These are phyloP conservation scores for Athetis lepigone DNA, from an alignment of 2,888 invertebrate genomes.

Conservation along the genomic window DNA sequence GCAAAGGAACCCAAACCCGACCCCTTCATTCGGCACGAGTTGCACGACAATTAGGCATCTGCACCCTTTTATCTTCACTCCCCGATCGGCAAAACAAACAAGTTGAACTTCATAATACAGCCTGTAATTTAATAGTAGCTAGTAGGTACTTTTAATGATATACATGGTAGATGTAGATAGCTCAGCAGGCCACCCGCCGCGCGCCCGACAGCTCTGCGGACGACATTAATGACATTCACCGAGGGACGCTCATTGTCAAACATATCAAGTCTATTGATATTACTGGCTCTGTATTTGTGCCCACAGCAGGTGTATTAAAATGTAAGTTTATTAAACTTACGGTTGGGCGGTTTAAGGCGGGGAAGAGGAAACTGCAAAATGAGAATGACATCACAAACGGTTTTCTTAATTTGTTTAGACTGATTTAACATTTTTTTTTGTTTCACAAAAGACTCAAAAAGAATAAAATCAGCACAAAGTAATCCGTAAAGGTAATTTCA, in stretches of 20 bases:
- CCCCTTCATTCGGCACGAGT: slow-evolving; percentile 23
- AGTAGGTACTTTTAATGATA: slow-evolving; percentile 48
- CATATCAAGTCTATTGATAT: slow-evolving; percentile 56
- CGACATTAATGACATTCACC: slow-evolving; percentile 79
- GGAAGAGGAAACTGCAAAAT: slow-evolving; percentile 2
- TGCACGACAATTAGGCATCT: slow-evolving; percentile 48
- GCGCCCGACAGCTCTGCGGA: slow-evolving; percentile 68
- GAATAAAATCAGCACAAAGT: not conserved
- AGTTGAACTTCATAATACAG: slow-evolving; percentile 41
- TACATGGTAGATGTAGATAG: slow-evolving; percentile 47
- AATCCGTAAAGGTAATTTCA: slow-evolving; percentile 30
- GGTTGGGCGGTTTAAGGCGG: slow-evolving; percentile 3
- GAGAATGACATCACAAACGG: not conserved
- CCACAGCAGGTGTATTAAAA: slow-evolving; percentile 34
- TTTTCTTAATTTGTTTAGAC: no score
- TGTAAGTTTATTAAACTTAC: slow-evolving; percentile 26
- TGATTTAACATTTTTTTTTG: no score
- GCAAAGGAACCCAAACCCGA: slow-evolving; percentile 12
- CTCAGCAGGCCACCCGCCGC: slow-evolving; percentile 57
- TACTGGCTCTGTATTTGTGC: slow-evolving; percentile 33
- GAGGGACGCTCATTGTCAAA: slow-evolving; percentile 70
- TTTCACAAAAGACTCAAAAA: slow-evolving; percentile 1
- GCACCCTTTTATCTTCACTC: slow-evolving; percentile 44
- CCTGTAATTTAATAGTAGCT: slow-evolving; percentile 46
- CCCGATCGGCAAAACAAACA: slow-evolving; percentile 47